These are phyloP conservation scores for Gryllus bimaculatus DNA, from an alignment of 1,140 invertebrate genomes.

Conservation along the genomic window DNA sequence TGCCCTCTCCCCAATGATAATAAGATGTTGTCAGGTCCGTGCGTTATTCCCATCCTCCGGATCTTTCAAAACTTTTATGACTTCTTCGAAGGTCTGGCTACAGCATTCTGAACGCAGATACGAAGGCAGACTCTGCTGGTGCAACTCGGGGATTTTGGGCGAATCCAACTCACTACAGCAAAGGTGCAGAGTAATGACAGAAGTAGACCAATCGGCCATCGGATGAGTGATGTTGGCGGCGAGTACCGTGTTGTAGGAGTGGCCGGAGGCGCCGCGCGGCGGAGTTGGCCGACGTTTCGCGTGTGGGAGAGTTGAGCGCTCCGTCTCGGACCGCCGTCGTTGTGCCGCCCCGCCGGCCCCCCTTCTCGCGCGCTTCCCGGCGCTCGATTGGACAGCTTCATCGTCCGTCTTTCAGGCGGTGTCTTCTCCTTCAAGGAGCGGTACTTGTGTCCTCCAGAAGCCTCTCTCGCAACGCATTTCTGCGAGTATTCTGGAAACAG, in stretches of 20 bases:
- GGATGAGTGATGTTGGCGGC: background rate
- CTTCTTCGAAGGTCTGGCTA: too few relatives aligned
- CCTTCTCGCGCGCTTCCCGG: conserved; percentile 16
- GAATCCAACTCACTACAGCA: background rate
- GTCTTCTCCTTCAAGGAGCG: conserved; percentile 69
- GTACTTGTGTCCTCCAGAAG: conserved; percentile 66
- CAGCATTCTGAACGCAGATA: too few relatives aligned
- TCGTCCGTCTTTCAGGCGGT: conserved; percentile 64
- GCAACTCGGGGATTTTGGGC: too few relatives aligned
- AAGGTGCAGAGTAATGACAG: background rate
- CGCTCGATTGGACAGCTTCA: conserved; percentile 51
- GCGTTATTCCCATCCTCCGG: too few relatives aligned
- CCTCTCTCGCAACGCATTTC: conserved; percentile 58
- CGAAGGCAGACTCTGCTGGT: too few relatives aligned
- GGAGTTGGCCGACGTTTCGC: too few relatives aligned
- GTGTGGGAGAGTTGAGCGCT: conserved; percentile 59
- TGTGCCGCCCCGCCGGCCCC: conserved; percentile 31
- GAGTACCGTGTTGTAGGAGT: background rate
- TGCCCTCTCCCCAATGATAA: too few relatives aligned
- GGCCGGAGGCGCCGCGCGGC: too few relatives aligned
- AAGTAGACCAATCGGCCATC: background rate
- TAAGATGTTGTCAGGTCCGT: too few relatives aligned
- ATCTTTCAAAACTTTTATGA: too few relatives aligned
- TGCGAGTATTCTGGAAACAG: conserved; percentile 33
- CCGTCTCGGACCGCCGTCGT: conserved; percentile 64